phyloP scores from a whole-genome alignment of 2,113 vertebrate genomes.

The Pseudopipra pipra region DNA sequence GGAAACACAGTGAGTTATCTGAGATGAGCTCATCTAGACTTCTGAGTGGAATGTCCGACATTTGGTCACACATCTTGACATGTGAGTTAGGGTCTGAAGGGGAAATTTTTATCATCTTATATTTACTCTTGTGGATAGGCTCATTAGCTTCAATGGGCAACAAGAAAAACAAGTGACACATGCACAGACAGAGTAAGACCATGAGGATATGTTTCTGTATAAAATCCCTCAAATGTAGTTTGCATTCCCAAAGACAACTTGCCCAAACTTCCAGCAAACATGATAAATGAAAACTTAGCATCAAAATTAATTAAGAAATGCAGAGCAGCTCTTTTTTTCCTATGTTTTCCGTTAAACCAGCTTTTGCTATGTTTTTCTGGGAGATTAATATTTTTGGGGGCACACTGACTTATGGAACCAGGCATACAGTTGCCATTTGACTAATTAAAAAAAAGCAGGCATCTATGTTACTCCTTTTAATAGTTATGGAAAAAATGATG shows the following conservation, averaged over 20 bases:
- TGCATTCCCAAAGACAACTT: neutral
- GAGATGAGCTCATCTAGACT: constrained; percentile 75
- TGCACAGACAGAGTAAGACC: neutral
- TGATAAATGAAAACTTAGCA: neutral
- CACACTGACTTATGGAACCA: neutral
- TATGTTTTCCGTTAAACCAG: neutral
- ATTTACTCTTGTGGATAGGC: constrained; percentile 38
- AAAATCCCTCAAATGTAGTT: neutral
- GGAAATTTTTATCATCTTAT: constrained; percentile 32
- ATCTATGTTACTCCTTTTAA: neutral
- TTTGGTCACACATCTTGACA: constrained; percentile 57
- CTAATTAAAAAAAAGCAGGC: neutral
- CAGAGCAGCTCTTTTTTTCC: neutral
- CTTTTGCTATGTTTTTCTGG: neutral
- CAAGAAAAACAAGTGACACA: neutral
- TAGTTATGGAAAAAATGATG: neutral
- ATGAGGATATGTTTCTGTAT: neutral
- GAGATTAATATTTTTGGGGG: neutral
- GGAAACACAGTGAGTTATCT: constrained; percentile 72
- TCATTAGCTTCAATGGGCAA: constrained; percentile 1
- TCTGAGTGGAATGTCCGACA: constrained; percentile 66
- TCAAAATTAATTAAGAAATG: neutral
- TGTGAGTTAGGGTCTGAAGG: constrained; percentile 20
- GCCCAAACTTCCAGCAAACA: neutral
- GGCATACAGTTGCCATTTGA: neutral